phyloP scores from a whole-genome alignment of 2,113 vertebrate genomes.

The Sialia sialis region DNA sequence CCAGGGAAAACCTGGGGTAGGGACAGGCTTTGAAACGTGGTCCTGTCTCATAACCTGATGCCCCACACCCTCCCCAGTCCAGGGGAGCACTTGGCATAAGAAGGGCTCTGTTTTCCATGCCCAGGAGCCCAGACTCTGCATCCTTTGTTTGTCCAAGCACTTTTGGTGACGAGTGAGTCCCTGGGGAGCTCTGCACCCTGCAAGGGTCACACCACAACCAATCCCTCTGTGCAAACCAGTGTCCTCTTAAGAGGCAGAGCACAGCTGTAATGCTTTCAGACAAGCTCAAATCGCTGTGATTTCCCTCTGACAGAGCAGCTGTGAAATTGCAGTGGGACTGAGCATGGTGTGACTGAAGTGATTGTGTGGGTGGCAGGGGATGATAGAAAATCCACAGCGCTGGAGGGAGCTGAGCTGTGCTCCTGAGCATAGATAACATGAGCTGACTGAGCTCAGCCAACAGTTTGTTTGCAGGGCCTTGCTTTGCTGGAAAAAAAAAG shows the following conservation, averaged over 20 bases:
- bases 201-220: neutral
- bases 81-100: neutral
- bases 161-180: neutral
- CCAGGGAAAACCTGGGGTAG: neutral
- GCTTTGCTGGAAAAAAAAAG: neutral
- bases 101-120: neutral
- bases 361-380: neutral
- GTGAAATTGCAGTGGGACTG: slow-evolving; percentile 37
- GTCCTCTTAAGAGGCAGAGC: neutral
- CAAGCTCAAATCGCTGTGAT: neutral
- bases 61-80: neutral
- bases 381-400: neutral
- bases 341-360: neutral
- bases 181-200: neutral
- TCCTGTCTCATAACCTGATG: neutral
- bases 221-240: neutral
- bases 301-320: neutral
- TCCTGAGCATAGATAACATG: neutral
- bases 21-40: neutral
- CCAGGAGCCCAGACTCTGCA: neutral
- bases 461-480: neutral
- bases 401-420: neutral
- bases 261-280: neutral
- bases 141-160: neutral
- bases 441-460: neutral